Evolutionary conservation across 2,113 vertebrate genomes (phyloP).

Genomic region (Lampris megalopsis): DNA sequence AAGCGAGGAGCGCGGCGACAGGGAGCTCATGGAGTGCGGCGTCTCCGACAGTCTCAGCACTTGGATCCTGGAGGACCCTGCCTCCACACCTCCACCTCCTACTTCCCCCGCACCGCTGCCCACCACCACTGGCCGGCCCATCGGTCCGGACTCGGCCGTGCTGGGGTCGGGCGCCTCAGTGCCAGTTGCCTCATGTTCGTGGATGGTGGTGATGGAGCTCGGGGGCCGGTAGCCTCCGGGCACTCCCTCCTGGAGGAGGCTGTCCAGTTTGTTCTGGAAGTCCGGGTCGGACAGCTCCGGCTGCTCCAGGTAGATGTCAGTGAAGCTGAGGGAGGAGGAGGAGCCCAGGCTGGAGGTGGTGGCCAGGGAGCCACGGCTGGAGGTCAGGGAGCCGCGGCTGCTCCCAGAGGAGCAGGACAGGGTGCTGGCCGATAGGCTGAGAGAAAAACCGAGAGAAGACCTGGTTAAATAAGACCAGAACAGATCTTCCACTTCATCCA

Average conservation of each 20-base stretch:
- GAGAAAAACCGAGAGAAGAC: neutral
- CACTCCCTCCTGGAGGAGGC: conserved; percentile 87
- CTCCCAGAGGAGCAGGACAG: conserved; percentile 96
- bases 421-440: conserved; percentile 93
- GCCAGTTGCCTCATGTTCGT: conserved; percentile 88
- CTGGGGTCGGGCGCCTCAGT: too few relatives aligned
- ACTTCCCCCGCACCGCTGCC: conserved; percentile 7
- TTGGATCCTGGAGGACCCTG: conserved; percentile 75
- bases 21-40: conserved; percentile 91
- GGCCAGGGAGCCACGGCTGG: conserved; percentile 92
- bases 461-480: neutral
- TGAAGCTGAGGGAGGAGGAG: conserved; percentile 93
- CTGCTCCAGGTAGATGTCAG: conserved; percentile 93
- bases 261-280: conserved; percentile 92
- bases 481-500: too few relatives aligned
- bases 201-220: conserved; percentile 95
- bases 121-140: neutral
- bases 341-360: conserved; percentile 93
- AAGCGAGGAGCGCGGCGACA: conserved; percentile 94
- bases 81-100: neutral
- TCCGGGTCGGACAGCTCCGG: conserved; percentile 88
- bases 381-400: conserved; percentile 92
- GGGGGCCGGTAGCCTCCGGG: conserved; percentile 86
- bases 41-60: conserved; percentile 88
- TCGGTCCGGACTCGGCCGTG: conserved; percentile 67